Evolutionary conservation across 2,113 vertebrate species (phyloP), one percentile per base, ranked within the genome.

Genomic region (Carassius carassius): DNA sequence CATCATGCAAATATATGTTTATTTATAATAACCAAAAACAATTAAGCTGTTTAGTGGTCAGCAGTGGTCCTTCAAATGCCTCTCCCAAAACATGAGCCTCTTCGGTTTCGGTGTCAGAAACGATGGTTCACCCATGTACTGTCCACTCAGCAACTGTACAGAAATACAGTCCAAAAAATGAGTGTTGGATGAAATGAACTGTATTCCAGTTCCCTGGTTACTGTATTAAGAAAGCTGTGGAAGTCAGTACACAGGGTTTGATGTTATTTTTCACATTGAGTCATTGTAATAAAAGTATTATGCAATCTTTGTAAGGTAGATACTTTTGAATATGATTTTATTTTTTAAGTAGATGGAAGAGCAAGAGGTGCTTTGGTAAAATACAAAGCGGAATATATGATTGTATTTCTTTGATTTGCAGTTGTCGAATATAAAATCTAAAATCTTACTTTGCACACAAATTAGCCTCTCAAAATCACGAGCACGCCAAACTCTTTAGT

Each of bases 1-100:
- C 88, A 88, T 92, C 85, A 88, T 91, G 89, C 90, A 90, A 91
- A 89, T 92, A 91, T 87, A 87, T 92, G 91, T 90, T 91, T 94
- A 94, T 94, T 94, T 94, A 94, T 93, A 92, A 90, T 92, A 88
- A 88, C 87, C 56, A 69, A 41, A 47, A 62, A 47, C n/a, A 32
- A 51, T 4, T 21, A n/a, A 84, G 74, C 60, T 54, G 60, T 73
- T 51, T 51, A 14, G 49, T 21, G 85, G 17, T 62, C 51, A 37
- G 56, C 75, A 62, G 67, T 37, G 35, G 77, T 62, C 35, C 77
- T 63, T 79, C 54, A 63, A 23, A n/a, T 14, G 56, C 2, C 44
- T 75, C 44, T 17, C 76, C 29, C 32, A 60, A 78, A 78, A 79
- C 58, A 44, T 44, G 60, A 51, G 79, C 79, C 79, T 81, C 37